Evolutionary conservation across 2,888 invertebrate genomes (phyloP).

Genomic region (Archaeoteleia sp.): DNA sequence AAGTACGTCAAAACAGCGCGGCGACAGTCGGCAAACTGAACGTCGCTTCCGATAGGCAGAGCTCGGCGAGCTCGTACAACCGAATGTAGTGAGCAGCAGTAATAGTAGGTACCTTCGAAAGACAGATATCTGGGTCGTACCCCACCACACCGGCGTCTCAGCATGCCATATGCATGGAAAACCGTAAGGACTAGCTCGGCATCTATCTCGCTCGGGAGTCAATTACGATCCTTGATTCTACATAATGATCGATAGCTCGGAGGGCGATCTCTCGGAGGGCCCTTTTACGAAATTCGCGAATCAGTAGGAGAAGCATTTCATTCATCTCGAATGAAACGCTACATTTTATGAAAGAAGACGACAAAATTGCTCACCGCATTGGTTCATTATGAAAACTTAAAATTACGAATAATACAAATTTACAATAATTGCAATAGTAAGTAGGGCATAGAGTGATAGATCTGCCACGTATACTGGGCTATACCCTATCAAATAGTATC

Average conservation of each 20-base stretch:
- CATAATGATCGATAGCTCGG: constrained; percentile 42
- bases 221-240: constrained; percentile 48
- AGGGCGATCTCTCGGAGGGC: no score
- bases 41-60: constrained; percentile 60
- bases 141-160: constrained; percentile 61
- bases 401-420: no score
- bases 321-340: no score
- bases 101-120: constrained; percentile 67
- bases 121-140: constrained; percentile 71
- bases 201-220: constrained; percentile 41
- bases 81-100: constrained; percentile 49
- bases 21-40: constrained; percentile 69
- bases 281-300: no score
- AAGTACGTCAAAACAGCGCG: constrained; percentile 60
- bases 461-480: no score
- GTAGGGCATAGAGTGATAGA: no score
- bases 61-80: constrained; percentile 38
- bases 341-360: no score
- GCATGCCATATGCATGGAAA: constrained; percentile 52
- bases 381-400: no score
- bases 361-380: no score
- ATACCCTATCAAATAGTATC: no score
- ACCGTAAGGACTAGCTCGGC: constrained; percentile 34
- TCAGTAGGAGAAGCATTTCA: no score
- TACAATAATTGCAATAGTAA: no score